phyloP scores from a whole-genome alignment of 2,113 vertebrate genomes.

The Silurus meridionalis region DNA sequence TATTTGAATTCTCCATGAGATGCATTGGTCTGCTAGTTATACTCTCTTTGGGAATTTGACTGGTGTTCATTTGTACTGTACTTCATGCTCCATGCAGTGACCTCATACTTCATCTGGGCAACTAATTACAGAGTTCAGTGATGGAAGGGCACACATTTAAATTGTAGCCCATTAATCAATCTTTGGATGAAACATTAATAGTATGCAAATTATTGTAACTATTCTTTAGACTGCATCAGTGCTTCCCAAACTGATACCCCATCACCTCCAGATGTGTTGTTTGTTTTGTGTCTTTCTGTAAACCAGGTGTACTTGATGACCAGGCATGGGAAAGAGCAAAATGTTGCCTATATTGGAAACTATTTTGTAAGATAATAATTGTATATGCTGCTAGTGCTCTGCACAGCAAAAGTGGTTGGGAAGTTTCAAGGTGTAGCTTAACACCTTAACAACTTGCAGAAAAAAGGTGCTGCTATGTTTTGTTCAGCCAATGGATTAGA shows the following conservation, averaged over 20 bases:
- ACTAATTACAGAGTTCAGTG: slow-evolving; percentile 67
- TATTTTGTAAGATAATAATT: not conserved
- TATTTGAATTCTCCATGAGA: slow-evolving; percentile 31
- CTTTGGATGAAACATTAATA: slow-evolving; percentile 62
- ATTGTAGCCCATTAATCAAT: slow-evolving; percentile 72
- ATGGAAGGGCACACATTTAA: slow-evolving; percentile 62
- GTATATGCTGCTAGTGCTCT: too few relatives aligned
- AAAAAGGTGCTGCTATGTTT: too few relatives aligned
- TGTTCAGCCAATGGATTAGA: too few relatives aligned
- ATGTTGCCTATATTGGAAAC: not conserved
- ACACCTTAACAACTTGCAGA: too few relatives aligned
- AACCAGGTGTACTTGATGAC: not conserved
- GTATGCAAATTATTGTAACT: slow-evolving; percentile 58
- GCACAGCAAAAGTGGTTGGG: too few relatives aligned
- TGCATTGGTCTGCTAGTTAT: slow-evolving; percentile 33
- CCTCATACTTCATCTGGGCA: slow-evolving; percentile 63
- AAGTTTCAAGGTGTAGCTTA: too few relatives aligned
- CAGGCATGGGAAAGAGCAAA: not conserved
- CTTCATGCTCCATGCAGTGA: slow-evolving; percentile 57
- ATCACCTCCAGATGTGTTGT: not conserved
- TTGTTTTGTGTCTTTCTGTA: not conserved
- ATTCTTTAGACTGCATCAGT: slow-evolving; percentile 4
- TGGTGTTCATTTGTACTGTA: slow-evolving; percentile 54
- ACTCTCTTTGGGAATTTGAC: slow-evolving; percentile 46
- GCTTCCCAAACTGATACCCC: too few relatives aligned